Base-by-base conservation (phyloP, 2,797 vertebrate genomes). In the Poecilia velifera region DNA sequence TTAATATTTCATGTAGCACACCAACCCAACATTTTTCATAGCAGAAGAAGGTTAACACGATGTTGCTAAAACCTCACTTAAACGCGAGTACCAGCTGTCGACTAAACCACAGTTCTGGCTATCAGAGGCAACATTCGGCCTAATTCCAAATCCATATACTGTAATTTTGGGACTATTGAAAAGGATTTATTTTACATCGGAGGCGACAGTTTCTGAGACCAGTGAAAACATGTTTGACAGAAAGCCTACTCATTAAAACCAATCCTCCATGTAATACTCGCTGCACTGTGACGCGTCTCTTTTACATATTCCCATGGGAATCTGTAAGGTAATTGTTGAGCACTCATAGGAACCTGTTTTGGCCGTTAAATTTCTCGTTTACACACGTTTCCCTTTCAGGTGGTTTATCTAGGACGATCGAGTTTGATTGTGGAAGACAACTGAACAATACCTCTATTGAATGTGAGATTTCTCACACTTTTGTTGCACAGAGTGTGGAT, bases 231-330 rank as follows among this genome's bases (percentile, higher is more conserved):
- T 59, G 70, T 43, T 66, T 73, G 77, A 79, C 72, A 79, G 72
- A 31, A 28, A 43, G 72, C 47, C 36, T 68, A n/a, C 43, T 73
- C 71, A 78, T 73, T 74, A 68, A 74, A 68, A 79, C 36, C n/a
- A 74, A 68, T 68, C 46, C 72, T 79, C 46, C 36, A 43, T 45
- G 47, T 36, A 66, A 72, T 72, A 74, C 47, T 64, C 45, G 22
- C 36, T 4, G 39, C 64, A 43, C 49, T 74, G 14, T 77, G 57
- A 28, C 43, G 57, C 51, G 28, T 39, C 51, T 51, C 12, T 71
- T 71, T 31, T 36, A 14, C 39, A 76, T 72, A 71, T 86, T 82
- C 80, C 72, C 84, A 73, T 1, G 2, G 36, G 12, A 76, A 49
- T 49, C n/a, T 46, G 18, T 45, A 64, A 59, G 39, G n/a, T 34